These are phyloP conservation scores for Amia ocellicauda DNA, from an alignment of 2,113 vertebrate genomes.

Conservation along the genomic window DNA sequence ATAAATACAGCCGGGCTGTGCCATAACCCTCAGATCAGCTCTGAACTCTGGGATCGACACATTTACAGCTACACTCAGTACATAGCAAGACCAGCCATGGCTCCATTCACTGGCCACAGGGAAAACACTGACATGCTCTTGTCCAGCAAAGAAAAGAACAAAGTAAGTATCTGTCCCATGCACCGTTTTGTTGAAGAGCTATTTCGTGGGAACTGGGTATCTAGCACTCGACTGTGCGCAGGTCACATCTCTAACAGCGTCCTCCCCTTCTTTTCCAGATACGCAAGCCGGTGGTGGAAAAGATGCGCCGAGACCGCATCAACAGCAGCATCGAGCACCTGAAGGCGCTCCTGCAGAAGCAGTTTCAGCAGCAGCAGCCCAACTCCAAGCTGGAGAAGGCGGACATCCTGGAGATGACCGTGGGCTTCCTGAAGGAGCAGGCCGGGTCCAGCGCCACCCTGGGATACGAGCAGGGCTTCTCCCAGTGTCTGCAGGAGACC, in stretches of 20 bases:
- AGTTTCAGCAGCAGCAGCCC: constrained; percentile 76
- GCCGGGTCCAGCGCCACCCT: constrained; percentile 32
- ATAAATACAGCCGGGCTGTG: too few relatives aligned
- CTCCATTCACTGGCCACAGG: too few relatives aligned
- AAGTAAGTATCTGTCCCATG: constrained; percentile 38
- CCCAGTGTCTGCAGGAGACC: constrained; percentile 71
- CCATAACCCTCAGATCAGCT: too few relatives aligned
- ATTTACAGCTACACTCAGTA: too few relatives aligned
- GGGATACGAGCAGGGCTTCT: constrained; percentile 65
- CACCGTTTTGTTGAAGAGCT: too few relatives aligned
- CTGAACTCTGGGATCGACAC: too few relatives aligned
- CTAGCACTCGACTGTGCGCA: too few relatives aligned
- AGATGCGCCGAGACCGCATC: constrained; percentile 79
- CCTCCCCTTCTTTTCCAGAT: constrained; percentile 52
- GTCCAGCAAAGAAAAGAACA: constrained; percentile 50
- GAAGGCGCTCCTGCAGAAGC: constrained; percentile 75
- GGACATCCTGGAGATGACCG: constrained; percentile 80
- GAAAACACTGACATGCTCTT: too few relatives aligned
- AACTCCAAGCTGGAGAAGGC: constrained; percentile 83
- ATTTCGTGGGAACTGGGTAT: too few relatives aligned
- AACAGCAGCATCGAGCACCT: constrained; percentile 76
- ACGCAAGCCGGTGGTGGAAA: constrained; percentile 82
- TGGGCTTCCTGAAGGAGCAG: constrained; percentile 76
- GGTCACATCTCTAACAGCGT: constrained; percentile 17
- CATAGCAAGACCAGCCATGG: too few relatives aligned